Evolutionary conservation across 1,140 invertebrate genomes (phyloP), one percentile per base, ranked within the genome.

Genomic region (Heliconius hewitsoni): DNA sequence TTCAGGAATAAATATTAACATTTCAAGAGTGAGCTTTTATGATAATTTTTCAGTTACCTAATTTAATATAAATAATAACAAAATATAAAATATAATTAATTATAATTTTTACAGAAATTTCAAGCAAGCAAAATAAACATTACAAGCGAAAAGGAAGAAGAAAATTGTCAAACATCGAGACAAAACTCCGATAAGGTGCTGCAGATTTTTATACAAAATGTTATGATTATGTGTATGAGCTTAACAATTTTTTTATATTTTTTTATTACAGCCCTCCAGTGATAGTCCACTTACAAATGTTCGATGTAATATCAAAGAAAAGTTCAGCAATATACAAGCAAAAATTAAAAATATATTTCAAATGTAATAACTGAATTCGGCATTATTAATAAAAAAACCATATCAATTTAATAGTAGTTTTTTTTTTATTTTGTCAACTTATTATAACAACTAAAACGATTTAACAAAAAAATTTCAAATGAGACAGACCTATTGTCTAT

Each of bases 1-100:
- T n/a, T 89, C 89, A n/a, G 88, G 89, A 9, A 90, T 92, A n/a
- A 86, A 81, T 76, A 84, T 92, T 16, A 87, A 86, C 27, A 79
- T 91, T 19, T 89, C 89, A 27, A 87, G 85, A 85, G 90, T 92
- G 13, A 66, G 60, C 27, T 66, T 66, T 5, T 16, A 11, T 1
- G 9, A 66, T 6, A 30, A 16, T 27, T 16, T 66, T 23, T 66
- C 1, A 11, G 3, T 66, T 27, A 66, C 1, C 18, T 16, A 30
- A 60, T 30, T 23, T 8, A 5, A 3, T 9, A 57, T 23, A 9
- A 23, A 57, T 57, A 23, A n/a, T 57, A 57, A 23, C 8, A 23
- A 57, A 57, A 57, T 66, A 30, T 13, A 30, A 66, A 57, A 57
- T 66, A 66, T 13, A 30, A 66, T 66, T 66, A 30, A 13, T 30